A percentile compares a stretch with the other conserved stretches of the same genome.
These are phyloP conservation scores for Nebria brevicollis DNA, from an alignment of 2,888 invertebrate genomes.

Conservation along the genomic window DNA sequence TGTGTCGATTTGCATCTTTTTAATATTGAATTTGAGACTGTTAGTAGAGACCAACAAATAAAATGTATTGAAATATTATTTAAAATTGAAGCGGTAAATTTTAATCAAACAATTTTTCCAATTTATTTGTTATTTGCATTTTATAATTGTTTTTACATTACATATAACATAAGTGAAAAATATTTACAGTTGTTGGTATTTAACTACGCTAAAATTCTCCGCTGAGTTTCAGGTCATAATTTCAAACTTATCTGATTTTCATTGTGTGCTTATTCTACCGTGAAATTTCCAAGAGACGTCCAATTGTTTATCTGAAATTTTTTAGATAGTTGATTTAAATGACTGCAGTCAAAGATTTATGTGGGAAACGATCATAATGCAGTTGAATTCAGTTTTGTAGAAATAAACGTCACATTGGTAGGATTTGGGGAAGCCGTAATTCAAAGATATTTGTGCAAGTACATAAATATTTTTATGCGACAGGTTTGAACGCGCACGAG, in stretches of 20 bases:
- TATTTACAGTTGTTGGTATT: too few relatives aligned
- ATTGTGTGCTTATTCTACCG: neutral
- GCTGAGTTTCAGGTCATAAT: neutral
- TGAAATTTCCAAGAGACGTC: neutral
- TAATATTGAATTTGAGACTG: neutral
- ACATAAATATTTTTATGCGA: constrained; percentile 33
- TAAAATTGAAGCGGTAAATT: too few relatives aligned
- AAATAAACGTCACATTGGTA: constrained; percentile 26
- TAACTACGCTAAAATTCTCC: too few relatives aligned
- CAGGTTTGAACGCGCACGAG: constrained; percentile 18
- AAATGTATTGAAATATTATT: neutral
- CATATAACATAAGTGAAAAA: too few relatives aligned
- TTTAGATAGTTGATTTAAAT: neutral
- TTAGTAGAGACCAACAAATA: neutral
- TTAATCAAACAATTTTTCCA: too few relatives aligned
- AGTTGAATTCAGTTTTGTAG: constrained; percentile 12
- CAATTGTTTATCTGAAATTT: neutral
- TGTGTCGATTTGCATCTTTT: neutral
- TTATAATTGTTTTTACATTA: too few relatives aligned
- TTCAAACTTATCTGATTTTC: neutral
- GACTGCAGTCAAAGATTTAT: neutral
- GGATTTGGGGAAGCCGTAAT: constrained; percentile 28
- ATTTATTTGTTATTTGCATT: too few relatives aligned
- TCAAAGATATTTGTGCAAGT: constrained; percentile 38
- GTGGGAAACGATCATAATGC: neutral